Conservation (phyloP, 2,113 vertebrate species). For the Passer domesticus region DNA sequence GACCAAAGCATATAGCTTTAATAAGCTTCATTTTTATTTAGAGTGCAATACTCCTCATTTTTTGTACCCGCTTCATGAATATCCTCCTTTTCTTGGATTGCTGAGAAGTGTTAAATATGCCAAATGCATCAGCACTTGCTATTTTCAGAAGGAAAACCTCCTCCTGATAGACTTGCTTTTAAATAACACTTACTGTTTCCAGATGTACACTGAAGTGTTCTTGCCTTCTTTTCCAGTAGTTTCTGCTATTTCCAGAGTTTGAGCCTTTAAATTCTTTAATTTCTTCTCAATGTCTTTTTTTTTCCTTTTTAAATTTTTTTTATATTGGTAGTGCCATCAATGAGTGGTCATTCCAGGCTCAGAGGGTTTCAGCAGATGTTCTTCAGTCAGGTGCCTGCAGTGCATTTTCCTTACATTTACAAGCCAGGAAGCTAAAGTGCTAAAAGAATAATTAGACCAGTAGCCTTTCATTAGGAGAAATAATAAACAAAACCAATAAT, state of each 20-base stretch:
- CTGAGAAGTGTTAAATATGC: slow-evolving; percentile 11
- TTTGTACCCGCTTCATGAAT: neutral
- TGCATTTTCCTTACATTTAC: neutral
- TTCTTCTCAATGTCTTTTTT: neutral
- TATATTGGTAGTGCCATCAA: neutral
- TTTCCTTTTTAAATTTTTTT: neutral
- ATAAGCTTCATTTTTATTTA: neutral
- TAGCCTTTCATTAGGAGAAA: neutral
- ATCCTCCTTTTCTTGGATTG: neutral
- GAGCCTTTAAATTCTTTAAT: neutral
- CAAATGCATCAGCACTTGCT: slow-evolving; percentile 20
- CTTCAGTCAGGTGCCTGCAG: neutral
- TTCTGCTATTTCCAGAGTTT: neutral
- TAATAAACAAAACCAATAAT: neutral
- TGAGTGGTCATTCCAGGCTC: neutral
- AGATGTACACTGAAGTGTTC: neutral
- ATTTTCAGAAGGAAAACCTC: slow-evolving; percentile 31
- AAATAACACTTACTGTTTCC: slow-evolving; percentile 31
- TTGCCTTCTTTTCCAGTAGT: slow-evolving; percentile 1
- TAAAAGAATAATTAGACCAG: neutral
- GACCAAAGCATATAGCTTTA: neutral
- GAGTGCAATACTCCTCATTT: neutral
- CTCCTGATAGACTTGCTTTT: slow-evolving; percentile 21
- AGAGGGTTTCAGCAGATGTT: neutral
- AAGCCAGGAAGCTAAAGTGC: neutral